These are phyloP conservation scores for Calameuta pallipes DNA, from an alignment of 2,888 invertebrate genomes.

Conservation along the genomic window DNA sequence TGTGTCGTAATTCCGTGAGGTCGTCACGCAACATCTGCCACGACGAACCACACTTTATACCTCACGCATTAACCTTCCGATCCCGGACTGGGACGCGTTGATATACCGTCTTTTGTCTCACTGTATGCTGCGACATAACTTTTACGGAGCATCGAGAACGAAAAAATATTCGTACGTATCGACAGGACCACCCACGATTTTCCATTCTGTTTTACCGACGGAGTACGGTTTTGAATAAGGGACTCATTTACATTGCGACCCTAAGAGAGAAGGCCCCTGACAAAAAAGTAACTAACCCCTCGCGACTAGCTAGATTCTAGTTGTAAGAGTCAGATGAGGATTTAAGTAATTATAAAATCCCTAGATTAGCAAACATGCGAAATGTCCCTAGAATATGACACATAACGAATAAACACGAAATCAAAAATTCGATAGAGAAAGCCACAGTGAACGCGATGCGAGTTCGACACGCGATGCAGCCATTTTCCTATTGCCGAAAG, in stretches of 20 bases:
- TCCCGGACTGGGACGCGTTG: background rate
- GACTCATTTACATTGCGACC: background rate
- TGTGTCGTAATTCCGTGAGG: background rate
- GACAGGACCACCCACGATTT: background rate
- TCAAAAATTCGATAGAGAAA: background rate
- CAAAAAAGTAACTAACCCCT: background rate
- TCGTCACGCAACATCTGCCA: background rate
- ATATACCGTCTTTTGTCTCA: background rate
- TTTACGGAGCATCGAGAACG: background rate
- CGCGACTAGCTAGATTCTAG: background rate
- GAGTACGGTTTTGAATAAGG: background rate
- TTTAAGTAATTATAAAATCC: background rate
- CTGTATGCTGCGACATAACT: background rate
- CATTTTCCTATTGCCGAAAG: conserved; percentile 31
- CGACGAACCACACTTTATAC: background rate
- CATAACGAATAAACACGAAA: background rate
- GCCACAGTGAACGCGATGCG: background rate
- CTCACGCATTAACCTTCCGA: background rate
- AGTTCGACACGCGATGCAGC: conserved; percentile 36
- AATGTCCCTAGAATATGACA: background rate
- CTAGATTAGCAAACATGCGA: background rate
- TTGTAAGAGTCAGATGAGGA: background rate
- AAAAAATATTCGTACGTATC: background rate
- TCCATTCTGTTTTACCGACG: background rate
- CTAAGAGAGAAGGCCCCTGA: background rate